Base-by-base conservation (phyloP, 92 coral and sea anemone genomes). In the Porites rus region DNA sequence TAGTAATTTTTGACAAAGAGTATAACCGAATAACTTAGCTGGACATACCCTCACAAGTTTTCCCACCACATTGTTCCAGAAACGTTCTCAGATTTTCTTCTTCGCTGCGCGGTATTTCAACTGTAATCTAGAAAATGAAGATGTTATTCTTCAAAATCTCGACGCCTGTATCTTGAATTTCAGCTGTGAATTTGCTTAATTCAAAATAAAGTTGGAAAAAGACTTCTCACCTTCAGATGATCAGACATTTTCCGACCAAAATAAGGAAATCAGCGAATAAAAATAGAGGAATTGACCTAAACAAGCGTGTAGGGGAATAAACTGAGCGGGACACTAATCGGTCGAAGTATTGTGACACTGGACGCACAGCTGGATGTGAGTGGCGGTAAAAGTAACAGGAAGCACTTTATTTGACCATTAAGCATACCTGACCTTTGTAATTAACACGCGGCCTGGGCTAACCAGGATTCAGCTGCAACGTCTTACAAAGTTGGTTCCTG, bases 1-100 rank as follows among this genome's bases (percentile, higher is more conserved):
- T 67, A 67, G 72, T 53, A 71, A 22, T 71, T 71, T 51, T 69
- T 38, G 50, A 69, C 20, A 43, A 69, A 43, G 2, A 43, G 21
- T 71, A 43, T 1, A 43, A 51, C 58, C 19, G 21, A 58, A 76
- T 76, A 58, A 59, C 80, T 76, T 59, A 76, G 66, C 80, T 59
- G 38, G 53, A 76, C 80, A 56, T 75, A 75, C 79, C 79, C 65
- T 75, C 79, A 75, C 79, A 75, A 75, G 72, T 67, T 67, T 24
- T 67, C 8, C 72, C 72, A 8, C 72, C 50, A 19, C 72, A 21
- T 67, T 67, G 72, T 67, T 67, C 50, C 3, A 69, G 74, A 69
- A 69, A 69, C 74, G 74, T 28, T 51, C 25, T 58, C 21, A 58
- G 52, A 75, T 58, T 75, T 56, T 56, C 61, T 56, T 76, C 80